These are phyloP conservation scores for Thalassarche chlororhynchos DNA, from an alignment of 2,113 vertebrate species.

Conservation along the genomic window DNA sequence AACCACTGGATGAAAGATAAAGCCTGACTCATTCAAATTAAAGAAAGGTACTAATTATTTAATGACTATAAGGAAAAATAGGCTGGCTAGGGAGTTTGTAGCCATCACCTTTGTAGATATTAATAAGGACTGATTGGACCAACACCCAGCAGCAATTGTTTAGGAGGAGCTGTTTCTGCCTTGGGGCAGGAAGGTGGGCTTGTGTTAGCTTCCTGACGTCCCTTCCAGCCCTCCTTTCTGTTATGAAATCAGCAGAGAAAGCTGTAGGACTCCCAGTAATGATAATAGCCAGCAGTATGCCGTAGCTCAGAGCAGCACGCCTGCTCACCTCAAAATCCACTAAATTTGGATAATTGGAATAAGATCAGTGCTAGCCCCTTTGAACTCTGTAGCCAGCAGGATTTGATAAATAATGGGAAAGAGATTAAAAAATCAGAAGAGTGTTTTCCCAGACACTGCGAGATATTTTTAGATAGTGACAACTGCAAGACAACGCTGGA, in stretches of 20 bases:
- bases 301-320: background rate
- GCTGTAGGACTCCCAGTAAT: background rate
- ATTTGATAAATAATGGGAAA: background rate
- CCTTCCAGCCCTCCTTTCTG: background rate
- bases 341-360: background rate
- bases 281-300: background rate
- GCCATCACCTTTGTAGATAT: background rate
- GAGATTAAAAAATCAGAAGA: background rate
- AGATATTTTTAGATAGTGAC: background rate
- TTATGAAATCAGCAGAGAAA: background rate
- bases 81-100: background rate
- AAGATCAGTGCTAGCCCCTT: background rate
- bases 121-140: background rate
- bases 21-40: background rate
- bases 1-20: background rate
- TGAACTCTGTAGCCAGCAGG: background rate
- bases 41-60: slow-evolving; percentile 20
- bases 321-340: background rate
- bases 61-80: background rate
- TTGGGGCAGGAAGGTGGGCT: background rate
- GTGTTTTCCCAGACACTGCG: background rate
- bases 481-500: background rate
- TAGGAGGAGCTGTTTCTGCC: background rate
- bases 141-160: background rate
- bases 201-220: background rate